These are phyloP conservation scores for Petrosia ficiformis DNA, from an alignment of 37 sponge, comb jelly and placozoan genomes.

Conservation along the genomic window DNA sequence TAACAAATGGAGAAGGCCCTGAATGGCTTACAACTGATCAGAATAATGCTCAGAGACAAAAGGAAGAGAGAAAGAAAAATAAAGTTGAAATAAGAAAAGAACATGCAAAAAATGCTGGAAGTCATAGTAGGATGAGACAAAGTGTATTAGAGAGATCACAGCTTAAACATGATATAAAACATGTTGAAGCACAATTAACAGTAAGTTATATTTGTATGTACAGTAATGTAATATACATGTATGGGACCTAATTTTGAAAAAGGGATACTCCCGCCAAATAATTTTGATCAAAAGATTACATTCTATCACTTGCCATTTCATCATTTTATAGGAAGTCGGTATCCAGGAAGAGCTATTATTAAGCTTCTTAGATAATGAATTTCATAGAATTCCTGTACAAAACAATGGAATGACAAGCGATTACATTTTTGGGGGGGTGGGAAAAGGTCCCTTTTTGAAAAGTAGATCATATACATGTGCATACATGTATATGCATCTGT, in stretches of 20 bases:
- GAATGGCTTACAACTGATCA: constrained; percentile 70
- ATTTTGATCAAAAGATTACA: no score
- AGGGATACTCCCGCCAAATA: no score
- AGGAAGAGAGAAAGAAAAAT: constrained; percentile 1
- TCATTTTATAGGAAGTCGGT: no score
- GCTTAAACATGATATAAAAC: neutral
- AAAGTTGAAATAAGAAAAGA: neutral
- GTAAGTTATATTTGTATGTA: neutral
- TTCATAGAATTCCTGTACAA: no score
- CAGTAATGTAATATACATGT: neutral
- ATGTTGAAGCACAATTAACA: neutral
- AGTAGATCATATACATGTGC: neutral
- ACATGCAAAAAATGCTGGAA: neutral
- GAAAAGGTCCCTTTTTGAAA: no score
- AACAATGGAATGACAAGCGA: no score
- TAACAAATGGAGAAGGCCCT: constrained; percentile 68
- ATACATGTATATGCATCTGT: constrained; percentile 6
- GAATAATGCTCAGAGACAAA: constrained; percentile 17
- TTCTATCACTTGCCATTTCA: no score
- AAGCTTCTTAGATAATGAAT: no score
- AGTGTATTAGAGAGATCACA: neutral
- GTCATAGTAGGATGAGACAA: constrained; percentile 4
- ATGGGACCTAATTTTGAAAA: no score
- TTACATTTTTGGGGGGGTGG: no score
- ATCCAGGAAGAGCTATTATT: no score